These are phyloP conservation scores for Caiman crocodilus DNA, from an alignment of 2,797 vertebrate species.

Conservation along the genomic window DNA sequence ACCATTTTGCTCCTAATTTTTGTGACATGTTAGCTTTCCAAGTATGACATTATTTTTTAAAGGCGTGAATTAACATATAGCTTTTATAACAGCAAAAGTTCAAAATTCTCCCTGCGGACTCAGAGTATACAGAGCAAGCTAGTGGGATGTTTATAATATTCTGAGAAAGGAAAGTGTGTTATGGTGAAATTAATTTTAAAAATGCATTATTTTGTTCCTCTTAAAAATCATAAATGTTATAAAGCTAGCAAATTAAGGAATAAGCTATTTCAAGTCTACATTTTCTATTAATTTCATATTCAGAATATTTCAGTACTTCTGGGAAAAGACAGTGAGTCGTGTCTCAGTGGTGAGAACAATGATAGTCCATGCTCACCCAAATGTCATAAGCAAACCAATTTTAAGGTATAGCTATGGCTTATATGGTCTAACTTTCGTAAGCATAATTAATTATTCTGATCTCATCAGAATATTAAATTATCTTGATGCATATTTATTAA, in stretches of 20 bases:
- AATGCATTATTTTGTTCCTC: background rate
- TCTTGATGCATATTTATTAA: too few species aligned
- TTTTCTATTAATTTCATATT: background rate
- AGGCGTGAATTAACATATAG: background rate
- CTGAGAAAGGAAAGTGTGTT: background rate
- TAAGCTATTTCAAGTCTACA: background rate
- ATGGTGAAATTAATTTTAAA: background rate
- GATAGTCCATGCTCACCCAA: background rate
- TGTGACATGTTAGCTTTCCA: slow-evolving; percentile 29
- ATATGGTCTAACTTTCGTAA: too few species aligned
- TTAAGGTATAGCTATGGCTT: too few species aligned
- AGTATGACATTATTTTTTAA: background rate
- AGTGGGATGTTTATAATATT: rapidly evolving
- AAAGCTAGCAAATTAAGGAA: background rate
- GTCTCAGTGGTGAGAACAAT: background rate
- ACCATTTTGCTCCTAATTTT: slow-evolving; percentile 45
- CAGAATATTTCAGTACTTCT: background rate
- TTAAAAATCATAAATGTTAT: background rate
- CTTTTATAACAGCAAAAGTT: slow-evolving; percentile 14
- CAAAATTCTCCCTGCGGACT: background rate
- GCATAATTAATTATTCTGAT: too few species aligned
- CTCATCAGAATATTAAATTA: too few species aligned
- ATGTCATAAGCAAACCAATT: background rate
- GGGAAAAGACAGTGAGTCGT: background rate
- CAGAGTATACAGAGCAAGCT: background rate